Percentiles rank a stretch among this genome's conserved stretches.
Evolutionary conservation across 2,113 vertebrate genomes (phyloP).

Genomic region (Macquaria ambigua): DNA sequence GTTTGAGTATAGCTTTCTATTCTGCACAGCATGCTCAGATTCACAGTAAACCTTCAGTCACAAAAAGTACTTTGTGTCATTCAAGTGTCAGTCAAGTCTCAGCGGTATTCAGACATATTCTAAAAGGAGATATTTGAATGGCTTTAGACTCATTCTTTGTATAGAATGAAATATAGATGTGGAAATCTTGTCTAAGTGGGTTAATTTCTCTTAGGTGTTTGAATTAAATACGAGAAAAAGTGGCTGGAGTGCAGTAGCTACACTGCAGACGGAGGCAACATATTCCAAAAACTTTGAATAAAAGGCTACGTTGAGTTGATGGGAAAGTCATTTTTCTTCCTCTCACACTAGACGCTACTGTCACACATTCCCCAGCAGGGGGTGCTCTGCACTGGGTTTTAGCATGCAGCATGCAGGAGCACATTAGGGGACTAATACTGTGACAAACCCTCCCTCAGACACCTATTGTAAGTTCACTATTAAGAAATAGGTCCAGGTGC

Average conservation of each 20-base stretch:
- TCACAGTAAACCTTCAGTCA: conserved; percentile 79
- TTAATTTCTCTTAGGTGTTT: conserved; percentile 39
- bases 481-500: conserved; percentile 75
- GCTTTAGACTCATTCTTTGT: conserved; percentile 61
- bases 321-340: conserved; percentile 2
- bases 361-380: conserved; percentile 69
- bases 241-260: conserved; percentile 33
- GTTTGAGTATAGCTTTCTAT: conserved; percentile 54
- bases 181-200: conserved; percentile 33
- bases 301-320: conserved; percentile 56
- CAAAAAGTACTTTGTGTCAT: conserved; percentile 73
- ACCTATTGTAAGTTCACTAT: conserved; percentile 34
- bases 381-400: conserved; percentile 62
- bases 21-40: conserved; percentile 71
- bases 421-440: conserved; percentile 24
- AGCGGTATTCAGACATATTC: conserved; percentile 54
- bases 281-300: conserved; percentile 47
- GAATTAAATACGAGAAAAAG: conserved; percentile 48
- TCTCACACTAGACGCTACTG: conserved; percentile 31
- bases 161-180: conserved; percentile 51
- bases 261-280: conserved; percentile 57
- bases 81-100: conserved; percentile 78
- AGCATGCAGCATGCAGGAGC: conserved; percentile 53
- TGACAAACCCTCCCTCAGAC: conserved; percentile 31
- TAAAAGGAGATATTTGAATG: conserved; percentile 60